Evolutionary conservation across 1,140 invertebrate genomes (phyloP).

Genomic region (Rhynchophorus ferrugineus): DNA sequence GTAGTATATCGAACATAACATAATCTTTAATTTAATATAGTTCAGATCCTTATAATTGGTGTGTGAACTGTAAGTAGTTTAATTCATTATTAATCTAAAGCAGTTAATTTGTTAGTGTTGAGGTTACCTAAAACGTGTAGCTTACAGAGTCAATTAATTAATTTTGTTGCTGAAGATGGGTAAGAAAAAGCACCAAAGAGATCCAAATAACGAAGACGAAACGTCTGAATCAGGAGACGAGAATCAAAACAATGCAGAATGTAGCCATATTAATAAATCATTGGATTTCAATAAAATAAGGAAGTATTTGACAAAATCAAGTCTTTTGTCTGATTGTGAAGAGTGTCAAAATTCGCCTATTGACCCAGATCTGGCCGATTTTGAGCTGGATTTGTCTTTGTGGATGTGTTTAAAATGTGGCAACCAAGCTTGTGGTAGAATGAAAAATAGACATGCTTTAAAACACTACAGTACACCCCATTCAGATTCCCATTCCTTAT

Average conservation of each 20-base stretch:
- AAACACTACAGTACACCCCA: conserved; percentile 67
- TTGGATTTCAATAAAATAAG: conserved; percentile 57
- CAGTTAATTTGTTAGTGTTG: not conserved
- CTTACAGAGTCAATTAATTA: not conserved
- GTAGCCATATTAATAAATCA: conserved; percentile 62
- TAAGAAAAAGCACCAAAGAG: conserved; percentile 45
- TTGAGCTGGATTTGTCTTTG: conserved; percentile 52
- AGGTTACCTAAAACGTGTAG: conserved; percentile 8
- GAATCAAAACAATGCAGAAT: conserved; percentile 43
- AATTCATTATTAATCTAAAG: too few relatives aligned
- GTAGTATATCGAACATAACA: too few relatives aligned
- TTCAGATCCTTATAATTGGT: too few relatives aligned
- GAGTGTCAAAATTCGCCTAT: conserved; percentile 49
- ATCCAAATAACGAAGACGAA: conserved; percentile 49
- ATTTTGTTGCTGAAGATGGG: conserved; percentile 1
- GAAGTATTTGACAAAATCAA: conserved; percentile 50
- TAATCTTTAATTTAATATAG: too few relatives aligned
- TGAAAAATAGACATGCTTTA: conserved; percentile 63
- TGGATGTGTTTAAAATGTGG: conserved; percentile 70
- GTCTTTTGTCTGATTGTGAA: conserved; percentile 51
- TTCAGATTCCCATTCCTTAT: conserved; percentile 67
- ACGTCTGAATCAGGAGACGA: conserved; percentile 55
- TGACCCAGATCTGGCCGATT: conserved; percentile 38
- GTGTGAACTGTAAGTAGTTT: too few relatives aligned
- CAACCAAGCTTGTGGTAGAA: conserved; percentile 65